A percentile compares a stretch with the other conserved stretches of the same genome.
These are phyloP conservation scores for Chloropsis hardwickii DNA, from an alignment of 2,113 vertebrate species.

Conservation along the genomic window DNA sequence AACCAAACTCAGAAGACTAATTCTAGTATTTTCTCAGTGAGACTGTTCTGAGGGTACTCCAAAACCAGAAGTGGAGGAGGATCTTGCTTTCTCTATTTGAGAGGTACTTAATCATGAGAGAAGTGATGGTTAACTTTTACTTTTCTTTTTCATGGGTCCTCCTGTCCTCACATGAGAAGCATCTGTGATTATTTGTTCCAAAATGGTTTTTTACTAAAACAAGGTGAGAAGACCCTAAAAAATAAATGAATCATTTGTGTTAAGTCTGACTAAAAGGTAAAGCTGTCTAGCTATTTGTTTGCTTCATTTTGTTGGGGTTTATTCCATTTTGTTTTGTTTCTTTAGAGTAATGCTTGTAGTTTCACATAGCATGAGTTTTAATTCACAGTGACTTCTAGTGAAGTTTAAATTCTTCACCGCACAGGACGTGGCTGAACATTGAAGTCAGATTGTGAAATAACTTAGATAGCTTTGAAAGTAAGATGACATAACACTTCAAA, in stretches of 20 bases:
- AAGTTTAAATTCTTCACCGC: not conserved
- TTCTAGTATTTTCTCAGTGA: not conserved
- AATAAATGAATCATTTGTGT: not conserved
- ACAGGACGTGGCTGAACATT: not conserved
- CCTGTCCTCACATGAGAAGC: not conserved
- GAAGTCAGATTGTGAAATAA: not conserved
- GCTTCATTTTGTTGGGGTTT: not conserved
- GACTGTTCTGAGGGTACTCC: not conserved
- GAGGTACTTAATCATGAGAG: not conserved
- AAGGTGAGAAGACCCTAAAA: not conserved
- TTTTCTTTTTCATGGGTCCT: not conserved
- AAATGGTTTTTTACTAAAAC: not conserved
- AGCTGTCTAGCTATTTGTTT: not conserved
- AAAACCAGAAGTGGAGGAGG: not conserved
- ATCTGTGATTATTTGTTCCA: not conserved
- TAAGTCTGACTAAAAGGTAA: not conserved
- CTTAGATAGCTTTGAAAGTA: not conserved
- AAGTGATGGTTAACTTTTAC: not conserved
- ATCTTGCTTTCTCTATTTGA: not conserved
- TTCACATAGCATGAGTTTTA: not conserved
- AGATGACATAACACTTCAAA: not conserved
- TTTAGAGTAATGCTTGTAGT: not conserved
- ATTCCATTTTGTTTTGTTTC: rapidly evolving
- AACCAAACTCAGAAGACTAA: not conserved
- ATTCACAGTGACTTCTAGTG: not conserved